phyloP scores from a whole-genome alignment of 2,888 invertebrate genomes.

The Chrysopilus asiliformis region DNA sequence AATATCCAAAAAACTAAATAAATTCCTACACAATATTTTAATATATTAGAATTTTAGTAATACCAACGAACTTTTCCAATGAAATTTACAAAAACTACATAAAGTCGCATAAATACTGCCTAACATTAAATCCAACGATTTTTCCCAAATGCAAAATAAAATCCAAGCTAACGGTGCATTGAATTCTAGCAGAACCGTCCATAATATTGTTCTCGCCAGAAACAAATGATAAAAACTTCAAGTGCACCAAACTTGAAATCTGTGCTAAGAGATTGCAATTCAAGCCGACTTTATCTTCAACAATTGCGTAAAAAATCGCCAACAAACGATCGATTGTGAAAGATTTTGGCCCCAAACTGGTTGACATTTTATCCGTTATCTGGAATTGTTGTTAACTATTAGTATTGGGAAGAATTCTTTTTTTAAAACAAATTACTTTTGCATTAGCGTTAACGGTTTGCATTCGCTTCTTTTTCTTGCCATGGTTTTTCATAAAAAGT shows the following conservation, averaged over 20 bases:
- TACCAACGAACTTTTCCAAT: not conserved
- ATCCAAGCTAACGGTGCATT: slow-evolving; percentile 72
- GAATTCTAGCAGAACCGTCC: slow-evolving; percentile 65
- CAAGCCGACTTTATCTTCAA: slow-evolving; percentile 70
- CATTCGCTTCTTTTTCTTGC: slow-evolving; percentile 53
- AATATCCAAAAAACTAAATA: too few relatives aligned
- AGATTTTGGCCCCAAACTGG: slow-evolving; percentile 66
- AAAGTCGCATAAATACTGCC: slow-evolving; percentile 64
- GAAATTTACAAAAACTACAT: slow-evolving; percentile 26
- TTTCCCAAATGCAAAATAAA: slow-evolving; percentile 66
- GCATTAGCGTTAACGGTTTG: slow-evolving; percentile 47
- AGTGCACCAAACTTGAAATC: slow-evolving; percentile 72
- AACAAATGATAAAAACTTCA: slow-evolving; percentile 59
- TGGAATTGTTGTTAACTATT: slow-evolving; percentile 14
- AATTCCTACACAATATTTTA: too few relatives aligned
- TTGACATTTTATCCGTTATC: slow-evolving; percentile 44
- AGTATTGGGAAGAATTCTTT: not conserved
- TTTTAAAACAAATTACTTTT: slow-evolving; percentile 29
- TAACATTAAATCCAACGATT: slow-evolving; percentile 60
- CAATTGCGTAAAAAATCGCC: slow-evolving; percentile 80
- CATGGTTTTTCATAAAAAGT: slow-evolving; percentile 69
- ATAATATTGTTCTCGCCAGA: slow-evolving; percentile 56
- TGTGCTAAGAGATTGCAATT: slow-evolving; percentile 79
- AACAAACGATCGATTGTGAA: slow-evolving; percentile 70
- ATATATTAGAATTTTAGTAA: too few relatives aligned